Evolutionary conservation across 1,140 invertebrate species (phyloP), one percentile per base, ranked within the genome.

Genomic region (Micrasema longulum): DNA sequence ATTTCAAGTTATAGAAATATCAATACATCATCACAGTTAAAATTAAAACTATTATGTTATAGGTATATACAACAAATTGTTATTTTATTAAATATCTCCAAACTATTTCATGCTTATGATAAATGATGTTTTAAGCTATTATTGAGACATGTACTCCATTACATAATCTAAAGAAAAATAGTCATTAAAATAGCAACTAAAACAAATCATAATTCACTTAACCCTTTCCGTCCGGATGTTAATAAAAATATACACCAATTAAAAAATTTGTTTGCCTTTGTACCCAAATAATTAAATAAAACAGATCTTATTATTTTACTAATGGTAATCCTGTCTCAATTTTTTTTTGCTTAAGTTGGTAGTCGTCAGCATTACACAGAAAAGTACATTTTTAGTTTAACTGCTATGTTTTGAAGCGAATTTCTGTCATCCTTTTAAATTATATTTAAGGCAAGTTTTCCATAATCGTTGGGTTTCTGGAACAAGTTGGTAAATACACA

Each of bases 1-100:
- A 60, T 65, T 70, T 72, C 53, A 76, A 66, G 22, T 69, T 69
- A 67, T 69, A 71, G 65, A 72, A 71, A 75, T 75, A 71, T 71
- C 23, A 69, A 72, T 72, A 75, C 73, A 75, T 75, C 73, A 76
- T 76, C 74, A 76, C 74, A 76, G 74, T 76, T 76, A 75, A 76
- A 76, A 72, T 66, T 76, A 76, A 75, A 69, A 72, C 74, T 76
- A 76, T 60, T 16, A 64, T 69, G 35, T 75, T 48, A 67, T 75
- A 72, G 55, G 66, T 75, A 75, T 75, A 36, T 75, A 72, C 70
- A 75, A 43, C 60, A 71, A 18, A 69, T 35, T 16, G 52, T 55
- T 20, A 43, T 73, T 66, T 23, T 67, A 67, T 74, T 66, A 74
- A 74, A 71, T 71, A 71, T 74, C 50, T 67, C 64, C n/a, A 60